Conservation (phyloP, 2,113 vertebrate genomes). For the Toxotes chatareus region DNA sequence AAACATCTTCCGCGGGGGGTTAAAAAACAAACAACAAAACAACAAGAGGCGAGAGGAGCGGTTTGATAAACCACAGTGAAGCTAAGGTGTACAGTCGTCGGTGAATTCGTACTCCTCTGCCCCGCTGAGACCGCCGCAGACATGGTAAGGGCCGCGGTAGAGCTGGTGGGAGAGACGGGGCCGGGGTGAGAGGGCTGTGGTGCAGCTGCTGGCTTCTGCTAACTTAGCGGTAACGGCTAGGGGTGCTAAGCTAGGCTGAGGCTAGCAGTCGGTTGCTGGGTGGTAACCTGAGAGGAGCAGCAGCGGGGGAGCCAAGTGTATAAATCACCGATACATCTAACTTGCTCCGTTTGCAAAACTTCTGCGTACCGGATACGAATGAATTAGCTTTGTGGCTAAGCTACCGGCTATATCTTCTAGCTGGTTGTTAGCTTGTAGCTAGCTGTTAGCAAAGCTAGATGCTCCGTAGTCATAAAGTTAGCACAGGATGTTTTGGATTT, state of each 20-base stretch:
- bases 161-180: slow-evolving; percentile 54
- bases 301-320: slow-evolving; percentile 21
- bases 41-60: slow-evolving; percentile 56
- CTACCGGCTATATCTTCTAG: slow-evolving; percentile 24
- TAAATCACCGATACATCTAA: slow-evolving; percentile 46
- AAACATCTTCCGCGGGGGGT: slow-evolving; percentile 77
- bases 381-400: slow-evolving; percentile 32
- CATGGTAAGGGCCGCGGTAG: slow-evolving; percentile 84
- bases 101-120: slow-evolving; percentile 62
- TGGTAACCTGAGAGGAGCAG: slow-evolving; percentile 65
- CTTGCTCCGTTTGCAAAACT: slow-evolving; percentile 28
- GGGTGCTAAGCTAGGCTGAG: slow-evolving; percentile 59
- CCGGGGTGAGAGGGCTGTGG: slow-evolving; percentile 46
- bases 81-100: slow-evolving; percentile 60
- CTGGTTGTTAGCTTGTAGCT: slow-evolving; percentile 36
- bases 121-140: slow-evolving; percentile 78
- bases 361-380: slow-evolving; percentile 17
- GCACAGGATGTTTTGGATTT: slow-evolving; percentile 83
- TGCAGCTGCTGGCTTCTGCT: slow-evolving; percentile 61
- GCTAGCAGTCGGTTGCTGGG: slow-evolving; percentile 43
- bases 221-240: slow-evolving; percentile 52
- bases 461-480: slow-evolving; percentile 64
- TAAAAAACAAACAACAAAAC: slow-evolving; percentile 46
- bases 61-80: slow-evolving; percentile 33
- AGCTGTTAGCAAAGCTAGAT: slow-evolving; percentile 46